These are phyloP conservation scores for Coptodon bakossiorum DNA, from an alignment of 2,113 vertebrate species.

Conservation along the genomic window DNA sequence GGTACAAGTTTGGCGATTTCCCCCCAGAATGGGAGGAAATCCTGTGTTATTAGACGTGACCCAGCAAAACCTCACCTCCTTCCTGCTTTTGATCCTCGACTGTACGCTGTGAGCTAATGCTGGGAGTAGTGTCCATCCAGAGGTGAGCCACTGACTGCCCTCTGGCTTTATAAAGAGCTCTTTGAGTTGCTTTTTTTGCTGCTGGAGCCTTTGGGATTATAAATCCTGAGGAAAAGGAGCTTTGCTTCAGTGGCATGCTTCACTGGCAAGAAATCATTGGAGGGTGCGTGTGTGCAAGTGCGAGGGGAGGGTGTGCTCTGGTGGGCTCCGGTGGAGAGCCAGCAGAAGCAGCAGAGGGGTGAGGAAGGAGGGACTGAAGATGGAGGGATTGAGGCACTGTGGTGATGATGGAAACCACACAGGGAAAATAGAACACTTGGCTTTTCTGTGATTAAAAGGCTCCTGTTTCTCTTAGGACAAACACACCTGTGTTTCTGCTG, in stretches of 20 bases:
- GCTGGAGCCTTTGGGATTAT: constrained; percentile 51
- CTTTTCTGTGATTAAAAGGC: constrained; percentile 52
- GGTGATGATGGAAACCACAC: constrained; percentile 49
- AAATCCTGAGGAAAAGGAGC: constrained; percentile 62
- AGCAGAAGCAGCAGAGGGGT: not conserved
- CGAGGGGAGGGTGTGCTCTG: not conserved
- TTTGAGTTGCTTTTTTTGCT: constrained; percentile 52
- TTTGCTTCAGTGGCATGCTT: constrained; percentile 60
- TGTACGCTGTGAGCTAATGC: not conserved
- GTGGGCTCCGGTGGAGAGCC: not conserved
- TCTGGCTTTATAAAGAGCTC: constrained; percentile 62
- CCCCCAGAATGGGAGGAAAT: not conserved
- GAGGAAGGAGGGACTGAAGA: constrained; percentile 20
- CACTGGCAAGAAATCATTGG: constrained; percentile 51
- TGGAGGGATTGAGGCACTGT: constrained; percentile 9
- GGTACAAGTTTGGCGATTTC: not conserved
- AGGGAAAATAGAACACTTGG: constrained; percentile 39
- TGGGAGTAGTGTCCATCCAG: constrained; percentile 11
- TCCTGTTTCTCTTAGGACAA: constrained; percentile 18
- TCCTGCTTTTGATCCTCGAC: not conserved
- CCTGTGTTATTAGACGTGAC: not conserved
- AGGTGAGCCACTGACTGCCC: constrained; percentile 40
- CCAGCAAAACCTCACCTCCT: not conserved
- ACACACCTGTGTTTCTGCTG: not conserved
- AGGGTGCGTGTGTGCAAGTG: not conserved